Evolutionary conservation across 2,113 vertebrate species (phyloP), one percentile per base, ranked within the genome.

Genomic region (Heterocephalus glaber): DNA sequence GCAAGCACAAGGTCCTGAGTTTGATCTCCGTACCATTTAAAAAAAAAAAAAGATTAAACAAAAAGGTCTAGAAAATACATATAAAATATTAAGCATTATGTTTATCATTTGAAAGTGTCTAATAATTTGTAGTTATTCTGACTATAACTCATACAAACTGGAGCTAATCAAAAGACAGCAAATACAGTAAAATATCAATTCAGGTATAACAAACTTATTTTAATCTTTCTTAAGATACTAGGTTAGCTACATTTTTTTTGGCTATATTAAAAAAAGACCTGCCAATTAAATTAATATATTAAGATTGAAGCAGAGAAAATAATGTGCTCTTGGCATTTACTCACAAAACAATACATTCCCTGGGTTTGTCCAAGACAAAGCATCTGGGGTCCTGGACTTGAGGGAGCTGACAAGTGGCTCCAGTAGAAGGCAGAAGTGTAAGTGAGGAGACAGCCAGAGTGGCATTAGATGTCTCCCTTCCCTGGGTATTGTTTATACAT

Each of bases 151-250:
- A 88, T 41, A 89, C 83, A 87, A 63, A 90, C 28, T 65, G 35
- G 47, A 94, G 80, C 30, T 28, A 33, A 90, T 81, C n/a, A 20
- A 19, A 74, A 87, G 47, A 77, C 0, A 65, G 58, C 38, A 95
- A 80, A n/a, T 58, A 63, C 0, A 76, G 9, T 58, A 84, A 68
- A 38, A 66, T 54, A 74, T 66, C 49, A 79, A 85, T 68, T 90
- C 58, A 86, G n/a, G 82, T 86, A 76, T 26, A 30, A 90, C 11
- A 60, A 93, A 44, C 1, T 68, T 88, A 79, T 30, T 63, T 85
- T 90, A 76, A 80, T 92, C 81, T 47, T 76, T 76, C 88, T 97
- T 68, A 83, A 90, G 19, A 54, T 83, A 66, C 13, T 49, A 14
- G 19, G 5, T 47, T 56, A 9, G 12, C 77, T 96, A 66, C 82